Conservation (phyloP, 2,888 invertebrate species). For the Crematogaster levior region DNA sequence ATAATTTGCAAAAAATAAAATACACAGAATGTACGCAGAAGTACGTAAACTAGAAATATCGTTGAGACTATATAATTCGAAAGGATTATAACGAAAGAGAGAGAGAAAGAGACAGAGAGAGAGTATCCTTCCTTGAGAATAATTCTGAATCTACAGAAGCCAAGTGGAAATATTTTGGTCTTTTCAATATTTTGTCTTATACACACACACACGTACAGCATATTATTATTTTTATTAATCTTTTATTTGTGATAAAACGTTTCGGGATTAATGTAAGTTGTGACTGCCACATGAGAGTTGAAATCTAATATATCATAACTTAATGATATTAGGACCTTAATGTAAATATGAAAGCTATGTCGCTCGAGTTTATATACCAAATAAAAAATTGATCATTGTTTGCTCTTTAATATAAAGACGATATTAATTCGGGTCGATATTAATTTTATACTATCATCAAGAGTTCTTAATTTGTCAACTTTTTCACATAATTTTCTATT, state of each 20-base stretch:
- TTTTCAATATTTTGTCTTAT: background rate
- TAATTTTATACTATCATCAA: background rate
- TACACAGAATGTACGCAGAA: background rate
- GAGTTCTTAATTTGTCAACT: background rate
- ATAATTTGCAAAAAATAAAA: background rate
- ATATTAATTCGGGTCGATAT: too few species aligned
- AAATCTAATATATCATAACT: background rate
- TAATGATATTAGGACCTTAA: background rate
- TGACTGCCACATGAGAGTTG: background rate
- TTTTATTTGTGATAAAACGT: background rate
- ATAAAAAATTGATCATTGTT: background rate
- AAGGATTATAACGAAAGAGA: background rate
- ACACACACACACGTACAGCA: too few species aligned
- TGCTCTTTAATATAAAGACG: too few species aligned
- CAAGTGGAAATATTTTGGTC: background rate
- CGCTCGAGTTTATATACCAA: background rate
- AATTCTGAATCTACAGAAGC: background rate
- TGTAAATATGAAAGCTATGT: background rate
- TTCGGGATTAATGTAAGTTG: background rate
- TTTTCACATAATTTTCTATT: background rate
- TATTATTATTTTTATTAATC: background rate
- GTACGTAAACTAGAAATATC: background rate
- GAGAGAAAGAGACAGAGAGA: background rate
- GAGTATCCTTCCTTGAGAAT: background rate
- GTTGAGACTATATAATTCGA: background rate